These are phyloP conservation scores for Lymantria dispar DNA, from an alignment of 2,888 invertebrate genomes.

Conservation along the genomic window DNA sequence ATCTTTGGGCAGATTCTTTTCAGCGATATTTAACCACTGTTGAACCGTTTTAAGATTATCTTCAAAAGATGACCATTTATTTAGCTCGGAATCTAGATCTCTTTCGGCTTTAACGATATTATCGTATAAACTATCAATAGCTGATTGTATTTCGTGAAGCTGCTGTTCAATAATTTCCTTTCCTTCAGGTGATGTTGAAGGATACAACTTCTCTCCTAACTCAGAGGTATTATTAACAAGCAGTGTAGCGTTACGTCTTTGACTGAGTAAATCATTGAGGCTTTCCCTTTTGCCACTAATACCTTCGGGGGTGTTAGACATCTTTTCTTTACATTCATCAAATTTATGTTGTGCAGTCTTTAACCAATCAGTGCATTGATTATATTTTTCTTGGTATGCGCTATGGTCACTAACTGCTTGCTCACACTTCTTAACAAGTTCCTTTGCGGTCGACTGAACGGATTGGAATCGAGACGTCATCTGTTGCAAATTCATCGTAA, in stretches of 20 bases:
- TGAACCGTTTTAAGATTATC: slow-evolving; percentile 90
- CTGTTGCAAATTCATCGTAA: slow-evolving; percentile 94
- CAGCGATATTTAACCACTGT: slow-evolving; percentile 89
- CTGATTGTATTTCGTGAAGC: slow-evolving; percentile 91
- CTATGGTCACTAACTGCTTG: slow-evolving; percentile 92
- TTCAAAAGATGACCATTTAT: slow-evolving; percentile 95
- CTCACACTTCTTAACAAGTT: slow-evolving; percentile 95
- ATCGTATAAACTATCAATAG: slow-evolving; percentile 91
- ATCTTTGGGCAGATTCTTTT: slow-evolving; percentile 88
- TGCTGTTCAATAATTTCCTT: slow-evolving; percentile 92
- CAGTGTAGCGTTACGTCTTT: slow-evolving; percentile 88
- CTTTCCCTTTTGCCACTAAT: slow-evolving; percentile 86
- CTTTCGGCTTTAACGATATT: slow-evolving; percentile 89
- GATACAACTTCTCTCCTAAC: slow-evolving; percentile 92
- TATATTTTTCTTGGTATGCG: slow-evolving; percentile 90
- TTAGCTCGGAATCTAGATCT: slow-evolving; percentile 91
- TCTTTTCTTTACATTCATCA: slow-evolving; percentile 84
- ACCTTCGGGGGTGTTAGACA: slow-evolving; percentile 86
- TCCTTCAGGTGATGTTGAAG: slow-evolving; percentile 93
- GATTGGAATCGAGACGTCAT: slow-evolving; percentile 95
- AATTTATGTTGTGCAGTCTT: slow-evolving; percentile 88
- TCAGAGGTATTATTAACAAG: slow-evolving; percentile 93
- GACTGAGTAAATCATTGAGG: slow-evolving; percentile 87
- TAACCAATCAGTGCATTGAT: slow-evolving; percentile 91
- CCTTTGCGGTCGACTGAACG: slow-evolving; percentile 93